phyloP scores from a whole-genome alignment of 2,113 vertebrate genomes.

The Esox niger region DNA sequence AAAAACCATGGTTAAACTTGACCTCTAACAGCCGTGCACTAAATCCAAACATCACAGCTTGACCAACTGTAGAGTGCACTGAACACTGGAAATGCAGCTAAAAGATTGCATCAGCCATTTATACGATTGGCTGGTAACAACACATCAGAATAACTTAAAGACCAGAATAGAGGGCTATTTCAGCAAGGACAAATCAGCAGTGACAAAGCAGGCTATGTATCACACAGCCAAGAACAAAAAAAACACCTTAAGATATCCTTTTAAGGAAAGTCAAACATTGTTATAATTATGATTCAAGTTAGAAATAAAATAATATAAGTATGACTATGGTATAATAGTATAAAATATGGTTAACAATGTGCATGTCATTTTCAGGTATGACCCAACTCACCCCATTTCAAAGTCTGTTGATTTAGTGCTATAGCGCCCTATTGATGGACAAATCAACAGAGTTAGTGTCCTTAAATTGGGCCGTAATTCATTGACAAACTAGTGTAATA shows the following conservation, averaged over 20 bases:
- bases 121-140: too few species aligned
- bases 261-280: neutral
- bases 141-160: too few species aligned
- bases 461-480: constrained; percentile 44
- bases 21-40: too few species aligned
- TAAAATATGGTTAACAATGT: neutral
- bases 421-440: constrained; percentile 40
- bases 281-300: neutral
- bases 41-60: too few species aligned
- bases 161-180: neutral
- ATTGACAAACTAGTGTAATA: constrained; percentile 48
- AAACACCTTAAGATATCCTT: too few species aligned
- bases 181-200: neutral
- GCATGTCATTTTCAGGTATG: neutral
- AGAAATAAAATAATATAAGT: constrained; percentile 2
- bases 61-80: too few species aligned
- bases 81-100: too few species aligned
- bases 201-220: neutral
- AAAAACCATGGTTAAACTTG: too few species aligned
- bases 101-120: too few species aligned
- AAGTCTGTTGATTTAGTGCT: constrained; percentile 23
- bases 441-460: constrained; percentile 41
- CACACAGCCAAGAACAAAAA: neutral
- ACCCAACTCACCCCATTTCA: constrained; percentile 10
- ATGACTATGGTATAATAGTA: constrained; percentile 31